Evolutionary conservation across 2,888 invertebrate species (phyloP).

Genomic region (Pachliopta kotzebuea): DNA sequence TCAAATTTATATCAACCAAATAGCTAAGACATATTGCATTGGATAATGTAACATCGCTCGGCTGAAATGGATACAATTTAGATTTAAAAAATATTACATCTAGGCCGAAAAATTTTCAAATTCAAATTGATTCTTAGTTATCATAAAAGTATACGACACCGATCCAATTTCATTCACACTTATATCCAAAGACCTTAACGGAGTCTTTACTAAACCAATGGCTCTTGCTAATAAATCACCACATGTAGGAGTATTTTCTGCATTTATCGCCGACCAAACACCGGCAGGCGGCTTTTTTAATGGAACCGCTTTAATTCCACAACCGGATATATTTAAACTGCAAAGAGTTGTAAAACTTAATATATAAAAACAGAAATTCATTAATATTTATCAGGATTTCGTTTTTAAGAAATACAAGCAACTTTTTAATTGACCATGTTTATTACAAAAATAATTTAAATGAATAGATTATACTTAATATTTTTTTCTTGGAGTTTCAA

Average conservation of each 20-base stretch:
- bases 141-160: slow-evolving; percentile 47
- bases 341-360: slow-evolving; percentile 31
- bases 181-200: slow-evolving; percentile 66
- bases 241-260: slow-evolving; percentile 71
- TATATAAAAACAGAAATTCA: too few relatives aligned
- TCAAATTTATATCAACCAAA: slow-evolving; percentile 67
- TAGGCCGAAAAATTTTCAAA: not conserved
- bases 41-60: slow-evolving; percentile 60
- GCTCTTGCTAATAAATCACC: slow-evolving; percentile 73
- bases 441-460: too few relatives aligned
- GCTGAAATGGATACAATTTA: slow-evolving; percentile 47
- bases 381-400: too few relatives aligned
- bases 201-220: slow-evolving; percentile 72
- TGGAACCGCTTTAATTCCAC: slow-evolving; percentile 66
- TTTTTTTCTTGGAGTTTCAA: too few relatives aligned
- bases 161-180: slow-evolving; percentile 75
- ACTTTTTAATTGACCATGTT: too few relatives aligned
- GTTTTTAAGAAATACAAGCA: too few relatives aligned
- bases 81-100: not conserved
- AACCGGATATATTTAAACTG: slow-evolving; percentile 73
- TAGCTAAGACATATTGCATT: slow-evolving; percentile 73
- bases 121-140: not conserved
- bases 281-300: slow-evolving; percentile 64
- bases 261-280: slow-evolving; percentile 74
- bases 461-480: too few relatives aligned